These are phyloP conservation scores for Selene dorsalis DNA, from an alignment of 2,797 vertebrate genomes.

Conservation along the genomic window DNA sequence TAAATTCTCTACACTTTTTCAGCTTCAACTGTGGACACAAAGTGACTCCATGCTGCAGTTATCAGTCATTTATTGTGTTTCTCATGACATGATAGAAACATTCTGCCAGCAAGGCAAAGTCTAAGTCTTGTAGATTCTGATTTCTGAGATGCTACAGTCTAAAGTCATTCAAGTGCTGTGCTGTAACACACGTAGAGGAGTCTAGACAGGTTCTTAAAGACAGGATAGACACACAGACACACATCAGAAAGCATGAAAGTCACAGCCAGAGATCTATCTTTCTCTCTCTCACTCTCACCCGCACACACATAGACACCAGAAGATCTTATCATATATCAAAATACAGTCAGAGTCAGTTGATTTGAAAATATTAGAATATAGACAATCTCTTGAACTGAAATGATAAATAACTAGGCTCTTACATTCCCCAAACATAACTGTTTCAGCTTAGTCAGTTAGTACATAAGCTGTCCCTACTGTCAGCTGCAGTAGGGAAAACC, in stretches of 20 bases:
- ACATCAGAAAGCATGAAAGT: conserved; percentile 31
- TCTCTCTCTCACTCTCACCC: conserved; percentile 20
- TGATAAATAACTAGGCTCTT: conserved; percentile 47
- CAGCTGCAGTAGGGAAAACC: conserved; percentile 26
- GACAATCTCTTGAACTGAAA: conserved; percentile 57
- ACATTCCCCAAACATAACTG: conserved; percentile 47
- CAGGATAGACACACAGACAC: conserved; percentile 16
- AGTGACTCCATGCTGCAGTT: conserved; percentile 37
- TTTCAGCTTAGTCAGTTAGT: conserved; percentile 20
- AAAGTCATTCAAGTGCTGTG: conserved; percentile 73
- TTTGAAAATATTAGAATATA: conserved; percentile 61
- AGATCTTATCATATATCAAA: conserved; percentile 62
- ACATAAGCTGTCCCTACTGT: conserved; percentile 27
- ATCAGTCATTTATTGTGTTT: conserved; percentile 71
- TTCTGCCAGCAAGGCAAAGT: conserved; percentile 58
- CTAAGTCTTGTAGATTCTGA: conserved; percentile 49
- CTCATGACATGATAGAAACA: conserved; percentile 72
- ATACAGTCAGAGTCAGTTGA: conserved; percentile 68
- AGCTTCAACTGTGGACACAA: conserved; percentile 8
- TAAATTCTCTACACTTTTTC: not conserved
- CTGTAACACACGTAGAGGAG: conserved; percentile 49
- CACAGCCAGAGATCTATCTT: conserved; percentile 52
- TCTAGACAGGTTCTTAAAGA: conserved; percentile 39
- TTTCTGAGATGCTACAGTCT: conserved; percentile 75
- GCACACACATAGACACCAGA: conserved; percentile 31